Evolutionary conservation across 2,797 vertebrate genomes (phyloP), one percentile per base, ranked within the genome.

Genomic region (Paedocypris micromegethes): DNA sequence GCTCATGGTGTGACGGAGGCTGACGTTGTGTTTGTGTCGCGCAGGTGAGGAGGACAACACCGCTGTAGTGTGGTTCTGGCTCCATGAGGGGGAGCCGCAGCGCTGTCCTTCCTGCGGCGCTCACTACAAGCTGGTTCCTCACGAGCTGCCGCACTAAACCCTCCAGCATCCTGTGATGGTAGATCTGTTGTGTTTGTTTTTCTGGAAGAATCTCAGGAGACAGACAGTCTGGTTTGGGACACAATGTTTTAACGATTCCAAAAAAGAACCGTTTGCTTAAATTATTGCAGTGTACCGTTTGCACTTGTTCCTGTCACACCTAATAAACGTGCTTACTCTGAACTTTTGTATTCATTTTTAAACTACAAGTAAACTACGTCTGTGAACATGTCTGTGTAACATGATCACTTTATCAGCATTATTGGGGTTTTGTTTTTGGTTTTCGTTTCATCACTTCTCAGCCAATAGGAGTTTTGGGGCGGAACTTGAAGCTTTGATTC

Each of bases 41-140:
- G 55, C 70, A 95, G 94, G 94, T 80, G 94, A 97, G 68, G 93
- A 94, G 68, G 94, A 95, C 81, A 94, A 92, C 86, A 93, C 90
- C 0, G 72, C 75, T 0, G 85, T 94, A 9, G 80, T 93, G 51
- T 95, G 92, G 92, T 94, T 96, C 84, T 95, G 94, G 94, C 83
- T 96, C 47, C 93, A 94, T 59, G 77, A 93, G 72, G 94, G 93
- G 0, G 91, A 94, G 41, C 38, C 89, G 6, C 92, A 95, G 78
- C 90, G 94, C 65, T 96, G 93, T 81, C 93, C 93, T 0, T 92
- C 87, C 69, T 96, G 94, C 3, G 93, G 94, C 0, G 9, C 92
- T 54, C 86, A 93, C 80, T 96, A 93, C 81, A 89, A 94, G 62
- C 88, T 96, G 64, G 90, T 94, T 45, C 58, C 88, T 7, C 90